Base-by-base conservation (phyloP, 2,113 vertebrate species). In the Colinus virginianus region DNA sequence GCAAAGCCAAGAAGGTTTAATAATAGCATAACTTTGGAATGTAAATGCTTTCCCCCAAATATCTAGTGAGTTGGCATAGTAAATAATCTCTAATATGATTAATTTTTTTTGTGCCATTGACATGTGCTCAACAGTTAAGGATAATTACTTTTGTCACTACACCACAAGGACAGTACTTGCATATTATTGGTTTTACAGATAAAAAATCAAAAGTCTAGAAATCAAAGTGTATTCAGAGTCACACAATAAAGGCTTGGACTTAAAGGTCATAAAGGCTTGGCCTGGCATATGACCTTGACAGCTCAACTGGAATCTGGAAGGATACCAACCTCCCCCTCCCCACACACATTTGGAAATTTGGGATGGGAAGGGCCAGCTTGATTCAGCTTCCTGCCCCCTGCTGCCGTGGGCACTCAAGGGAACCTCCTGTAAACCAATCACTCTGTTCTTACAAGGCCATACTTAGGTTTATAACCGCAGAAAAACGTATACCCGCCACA, bases 1-100 rank as follows among this genome's bases (percentile, higher is more conserved):
- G 88, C 82, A 84, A 95, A 93, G 78, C 38, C 80, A 93, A 59
- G 51, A 91, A 75, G 67, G 49, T 88, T 94, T 93, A 87, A 30
- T 38, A 78, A 58, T 34, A 48, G 69, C 23, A 79, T 26, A 42
- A 66, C 77, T 77, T 88, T 32, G 48, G 61, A 38, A 58, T 80
- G 1, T 4, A 82, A 90, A 22, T n/a, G 22, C 64, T 87, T 36
- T 63, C 38, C 34, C 79, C 32, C 12, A 78, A 71, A 42, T 70
- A 68, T 53, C 58, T 53, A 55, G 6, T n/a, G 74, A 30, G 46
- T 46, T 55, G 67, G 17, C 46, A 61, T 74, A 51, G 77, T 62
- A 84, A 93, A 94, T 58, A 80, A 80, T 22, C 51, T 82, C 84
- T 46, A 67, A 63, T 9, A 9, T 2, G 19, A 61, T 40, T 58